Conservation (phyloP, 92 coral and sea anemone genomes). For the Scolanthus callimorphus region DNA sequence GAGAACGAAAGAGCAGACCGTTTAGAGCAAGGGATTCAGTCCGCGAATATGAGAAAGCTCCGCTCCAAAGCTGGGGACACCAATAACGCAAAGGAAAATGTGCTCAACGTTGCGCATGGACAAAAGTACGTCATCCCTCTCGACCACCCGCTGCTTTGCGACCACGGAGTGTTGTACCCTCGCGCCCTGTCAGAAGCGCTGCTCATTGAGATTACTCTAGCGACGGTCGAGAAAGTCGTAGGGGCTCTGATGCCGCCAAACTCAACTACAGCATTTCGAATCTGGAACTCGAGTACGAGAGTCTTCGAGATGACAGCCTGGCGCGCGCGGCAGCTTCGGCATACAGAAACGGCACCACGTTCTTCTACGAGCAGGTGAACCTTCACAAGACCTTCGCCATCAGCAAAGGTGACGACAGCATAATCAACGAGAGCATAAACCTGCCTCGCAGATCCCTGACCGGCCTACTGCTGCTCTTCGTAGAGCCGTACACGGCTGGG, state of each 20-base stretch:
- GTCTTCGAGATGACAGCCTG: conserved; percentile 4
- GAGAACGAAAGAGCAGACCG: neutral
- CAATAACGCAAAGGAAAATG: conserved; percentile 9
- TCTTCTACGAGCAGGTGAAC: conserved; percentile 11
- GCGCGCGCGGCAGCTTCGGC: conserved; percentile 2
- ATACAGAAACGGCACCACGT: conserved; percentile 5
- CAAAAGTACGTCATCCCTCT: conserved; percentile 18
- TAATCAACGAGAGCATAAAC: conserved; percentile 13
- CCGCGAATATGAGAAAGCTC: conserved; percentile 4
- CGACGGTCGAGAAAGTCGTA: conserved; percentile 3
- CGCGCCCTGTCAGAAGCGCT: conserved; percentile 13
- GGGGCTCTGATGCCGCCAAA: conserved; percentile 2
- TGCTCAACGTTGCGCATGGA: conserved; percentile 1
- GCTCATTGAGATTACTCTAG: conserved; percentile 17
- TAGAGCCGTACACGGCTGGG: conserved; percentile 10
- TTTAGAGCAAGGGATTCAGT: conserved; percentile 11
- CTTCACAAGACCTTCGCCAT: conserved; percentile 24
- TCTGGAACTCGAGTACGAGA: conserved; percentile 29
- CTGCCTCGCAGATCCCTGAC: conserved; percentile 15
- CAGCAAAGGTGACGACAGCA: neutral
- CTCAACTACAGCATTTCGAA: conserved; percentile 10
- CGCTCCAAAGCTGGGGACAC: conserved; percentile 16
- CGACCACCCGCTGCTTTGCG: conserved; percentile 16
- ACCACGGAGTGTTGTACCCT: conserved; percentile 30
- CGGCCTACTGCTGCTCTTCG: conserved; percentile 14